These are phyloP conservation scores for Sminthurides aquaticus DNA, from an alignment of 2,888 invertebrate genomes.

Conservation along the genomic window DNA sequence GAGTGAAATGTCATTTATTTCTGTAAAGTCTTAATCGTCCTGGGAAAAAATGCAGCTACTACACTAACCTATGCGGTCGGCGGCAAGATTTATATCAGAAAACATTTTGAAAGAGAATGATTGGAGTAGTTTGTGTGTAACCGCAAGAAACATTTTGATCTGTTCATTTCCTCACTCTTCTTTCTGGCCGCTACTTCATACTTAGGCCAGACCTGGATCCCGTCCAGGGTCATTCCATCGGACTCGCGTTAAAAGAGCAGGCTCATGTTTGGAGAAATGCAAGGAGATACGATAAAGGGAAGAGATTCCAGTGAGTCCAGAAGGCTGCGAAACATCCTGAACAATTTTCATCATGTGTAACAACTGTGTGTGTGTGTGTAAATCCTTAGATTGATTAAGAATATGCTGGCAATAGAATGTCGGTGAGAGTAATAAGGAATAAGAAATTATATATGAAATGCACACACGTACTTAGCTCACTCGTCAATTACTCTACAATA, in stretches of 20 bases:
- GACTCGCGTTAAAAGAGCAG: no score
- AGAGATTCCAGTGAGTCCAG: no score
- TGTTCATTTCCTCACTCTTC: no score
- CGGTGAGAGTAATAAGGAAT: background rate
- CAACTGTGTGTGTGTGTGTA: no score
- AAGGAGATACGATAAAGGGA: no score
- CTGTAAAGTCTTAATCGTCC: background rate
- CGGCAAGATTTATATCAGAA: background rate
- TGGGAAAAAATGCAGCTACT: background rate
- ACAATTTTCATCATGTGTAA: no score
- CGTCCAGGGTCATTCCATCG: no score
- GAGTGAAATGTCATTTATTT: background rate
- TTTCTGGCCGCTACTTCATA: background rate
- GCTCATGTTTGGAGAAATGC: no score
- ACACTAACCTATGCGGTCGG: background rate
- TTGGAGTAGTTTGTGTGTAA: background rate
- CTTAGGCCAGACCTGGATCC: no score
- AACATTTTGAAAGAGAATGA: background rate
- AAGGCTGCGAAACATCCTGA: no score
- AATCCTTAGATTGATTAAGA: background rate
- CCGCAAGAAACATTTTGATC: background rate
- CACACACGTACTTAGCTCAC: constrained; percentile 1
- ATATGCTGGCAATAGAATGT: background rate
- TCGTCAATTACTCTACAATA: constrained; percentile 16
- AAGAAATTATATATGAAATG: background rate